A percentile compares a stretch with the other conserved stretches of the same genome.
These are phyloP conservation scores for Trichogramma dendrolimi DNA, from an alignment of 2,888 invertebrate species.

Conservation along the genomic window DNA sequence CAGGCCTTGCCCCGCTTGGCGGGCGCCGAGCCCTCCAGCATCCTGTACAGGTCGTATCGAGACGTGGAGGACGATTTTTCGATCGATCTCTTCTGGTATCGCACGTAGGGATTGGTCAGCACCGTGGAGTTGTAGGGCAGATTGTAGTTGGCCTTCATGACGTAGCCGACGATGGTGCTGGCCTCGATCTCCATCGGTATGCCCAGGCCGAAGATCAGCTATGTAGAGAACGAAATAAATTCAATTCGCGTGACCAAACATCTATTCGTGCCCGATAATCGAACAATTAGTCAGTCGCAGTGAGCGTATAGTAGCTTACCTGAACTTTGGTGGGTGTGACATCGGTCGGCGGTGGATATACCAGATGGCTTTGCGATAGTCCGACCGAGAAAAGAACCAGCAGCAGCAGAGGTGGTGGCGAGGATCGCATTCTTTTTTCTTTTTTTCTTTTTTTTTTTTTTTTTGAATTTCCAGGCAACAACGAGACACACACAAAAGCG, in stretches of 20 bases:
- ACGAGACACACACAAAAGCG: conserved; percentile 4
- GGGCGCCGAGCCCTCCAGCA: conserved; percentile 39
- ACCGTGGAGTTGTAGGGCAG: conserved; percentile 47
- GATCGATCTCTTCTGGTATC: conserved; percentile 53
- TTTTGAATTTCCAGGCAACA: neutral
- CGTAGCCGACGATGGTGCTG: conserved; percentile 53
- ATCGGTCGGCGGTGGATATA: conserved; percentile 38
- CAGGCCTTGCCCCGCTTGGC: conserved; percentile 56
- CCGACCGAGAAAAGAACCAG: neutral
- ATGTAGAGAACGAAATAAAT: conserved; percentile 3
- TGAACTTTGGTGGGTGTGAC: conserved; percentile 41
- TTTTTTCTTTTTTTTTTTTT: too few relatives aligned
- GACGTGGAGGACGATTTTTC: neutral
- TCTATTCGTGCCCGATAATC: neutral
- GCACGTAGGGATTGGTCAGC: conserved; percentile 48
- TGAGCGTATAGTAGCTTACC: conserved; percentile 32
- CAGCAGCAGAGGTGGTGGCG: too few relatives aligned
- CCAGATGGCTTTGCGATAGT: conserved; percentile 31
- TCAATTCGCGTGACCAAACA: neutral
- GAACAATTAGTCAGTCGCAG: neutral
- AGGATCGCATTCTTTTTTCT: too few relatives aligned
- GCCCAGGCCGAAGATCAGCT: conserved; percentile 55
- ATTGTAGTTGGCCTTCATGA: conserved; percentile 52
- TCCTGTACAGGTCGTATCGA: conserved; percentile 47
- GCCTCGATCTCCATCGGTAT: conserved; percentile 54